Conservation (phyloP, 2,797 vertebrate genomes). For the Centropyge bicolor region DNA sequence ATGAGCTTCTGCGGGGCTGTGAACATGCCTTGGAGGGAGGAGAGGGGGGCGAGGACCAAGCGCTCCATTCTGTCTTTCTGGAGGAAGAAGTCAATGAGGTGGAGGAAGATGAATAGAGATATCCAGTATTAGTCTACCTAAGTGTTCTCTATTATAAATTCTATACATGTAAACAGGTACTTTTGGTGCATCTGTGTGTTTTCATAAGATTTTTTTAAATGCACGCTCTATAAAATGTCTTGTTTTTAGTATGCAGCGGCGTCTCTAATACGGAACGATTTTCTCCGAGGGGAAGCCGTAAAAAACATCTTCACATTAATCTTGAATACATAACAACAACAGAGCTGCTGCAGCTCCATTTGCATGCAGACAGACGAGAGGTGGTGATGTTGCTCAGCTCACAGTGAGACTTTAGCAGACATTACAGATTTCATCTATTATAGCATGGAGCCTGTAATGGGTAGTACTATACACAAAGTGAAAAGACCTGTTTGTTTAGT, state of each 20-base stretch:
- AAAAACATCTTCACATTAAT: neutral
- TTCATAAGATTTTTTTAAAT: neutral
- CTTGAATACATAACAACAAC: conserved; percentile 6
- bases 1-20: conserved; percentile 96
- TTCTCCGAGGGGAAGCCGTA: neutral
- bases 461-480: neutral
- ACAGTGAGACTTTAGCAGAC: conserved; percentile 13
- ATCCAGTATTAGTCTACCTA: neutral
- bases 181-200: neutral
- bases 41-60: conserved; percentile 89
- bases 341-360: conserved; percentile 19
- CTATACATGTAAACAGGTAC: conserved; percentile 4
- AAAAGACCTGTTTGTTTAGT: neutral
- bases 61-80: conserved; percentile 89
- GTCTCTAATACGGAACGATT: neutral
- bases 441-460: neutral
- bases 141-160: neutral
- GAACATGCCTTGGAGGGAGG: conserved; percentile 91
- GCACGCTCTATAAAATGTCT: neutral
- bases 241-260: neutral
- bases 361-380: conserved; percentile 33
- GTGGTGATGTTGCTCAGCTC: conserved; percentile 1
- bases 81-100: conserved; percentile 14
- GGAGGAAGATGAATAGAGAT: conserved; percentile 2
- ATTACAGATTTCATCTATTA: conserved; percentile 14